phyloP scores from a whole-genome alignment of 1,140 invertebrate genomes.

The Drosophila kurseongensis region DNA sequence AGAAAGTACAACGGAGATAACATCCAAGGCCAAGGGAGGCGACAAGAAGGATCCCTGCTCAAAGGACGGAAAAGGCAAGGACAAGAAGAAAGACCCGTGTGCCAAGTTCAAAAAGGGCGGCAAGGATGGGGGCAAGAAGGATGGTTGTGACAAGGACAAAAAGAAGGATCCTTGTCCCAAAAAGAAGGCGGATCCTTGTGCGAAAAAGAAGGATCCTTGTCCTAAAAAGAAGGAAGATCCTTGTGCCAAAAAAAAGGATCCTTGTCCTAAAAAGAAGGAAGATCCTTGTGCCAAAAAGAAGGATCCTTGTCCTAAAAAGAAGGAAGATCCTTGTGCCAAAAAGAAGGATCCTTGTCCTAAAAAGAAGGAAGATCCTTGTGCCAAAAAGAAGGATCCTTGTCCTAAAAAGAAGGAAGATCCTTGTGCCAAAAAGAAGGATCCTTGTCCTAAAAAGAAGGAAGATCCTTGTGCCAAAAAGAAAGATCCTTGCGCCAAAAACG shows the following conservation, averaged over 20 bases:
- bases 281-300: conserved; percentile 1
- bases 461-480: not conserved
- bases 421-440: no score
- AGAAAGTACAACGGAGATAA: conserved; percentile 33
- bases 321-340: not conserved
- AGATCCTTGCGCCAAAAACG: not conserved
- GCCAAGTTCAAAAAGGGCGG: conserved; percentile 41
- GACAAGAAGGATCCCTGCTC: conserved; percentile 12
- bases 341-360: not conserved
- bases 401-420: no score
- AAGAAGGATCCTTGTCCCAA: conserved; percentile 25
- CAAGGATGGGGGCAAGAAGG: conserved; percentile 30
- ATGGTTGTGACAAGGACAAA: conserved; percentile 33
- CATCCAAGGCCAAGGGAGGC: conserved; percentile 26
- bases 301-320: not conserved
- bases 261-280: not conserved
- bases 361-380: not conserved
- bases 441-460: no score
- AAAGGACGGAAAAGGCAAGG: conserved; percentile 19
- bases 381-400: not conserved
- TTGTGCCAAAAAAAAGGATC: not conserved
- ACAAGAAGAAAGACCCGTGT: conserved; percentile 49
- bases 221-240: conserved; percentile 16
- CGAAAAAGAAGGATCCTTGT: conserved; percentile 42
- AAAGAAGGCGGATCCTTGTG: conserved; percentile 25